Percentiles rank a stretch among this genome's conserved stretches.
phyloP scores from a whole-genome alignment of 35 echinoderm and acorn worm genomes.

The Lytechinus pictus region DNA sequence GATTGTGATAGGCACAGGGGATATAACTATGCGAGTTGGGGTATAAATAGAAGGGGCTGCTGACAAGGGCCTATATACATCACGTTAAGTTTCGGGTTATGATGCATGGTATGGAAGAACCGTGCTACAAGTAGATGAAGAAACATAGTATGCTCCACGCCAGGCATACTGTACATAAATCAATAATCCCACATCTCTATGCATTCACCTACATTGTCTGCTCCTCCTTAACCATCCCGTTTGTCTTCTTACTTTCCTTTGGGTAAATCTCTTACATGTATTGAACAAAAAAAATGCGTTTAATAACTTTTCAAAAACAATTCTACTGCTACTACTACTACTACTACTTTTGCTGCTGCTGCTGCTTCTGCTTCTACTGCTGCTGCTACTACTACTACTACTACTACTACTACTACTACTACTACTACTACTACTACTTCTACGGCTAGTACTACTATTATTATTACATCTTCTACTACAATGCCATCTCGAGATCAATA shows the following conservation, averaged over 20 bases:
- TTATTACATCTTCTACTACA: too few species aligned
- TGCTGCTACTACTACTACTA: too few species aligned
- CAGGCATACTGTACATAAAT: not conserved
- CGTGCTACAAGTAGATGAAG: not conserved
- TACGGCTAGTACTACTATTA: too few species aligned
- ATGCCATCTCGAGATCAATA: too few species aligned
- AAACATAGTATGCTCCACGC: constrained; percentile 16
- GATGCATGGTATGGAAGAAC: not conserved
- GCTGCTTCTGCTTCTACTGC: too few species aligned
- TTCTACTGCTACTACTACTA: too few species aligned
- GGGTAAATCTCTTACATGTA: not conserved
- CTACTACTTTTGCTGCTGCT: too few species aligned
- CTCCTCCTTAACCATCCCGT: not conserved
- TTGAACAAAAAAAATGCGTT: not conserved
- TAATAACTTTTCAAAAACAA: not conserved
- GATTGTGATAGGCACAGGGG: not conserved
- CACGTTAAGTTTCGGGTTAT: not conserved
- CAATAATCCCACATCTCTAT: not conserved
- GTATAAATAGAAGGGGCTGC: not conserved
- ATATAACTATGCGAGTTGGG: not conserved
- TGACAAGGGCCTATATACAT: not conserved
- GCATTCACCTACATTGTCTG: not conserved
- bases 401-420: too few species aligned
- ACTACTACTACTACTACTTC: too few species aligned
- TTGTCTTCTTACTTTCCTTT: not conserved